A percentile compares a stretch with the other conserved stretches of the same genome.
phyloP scores from a whole-genome alignment of 2,113 vertebrate species.

The Nicator chloris region DNA sequence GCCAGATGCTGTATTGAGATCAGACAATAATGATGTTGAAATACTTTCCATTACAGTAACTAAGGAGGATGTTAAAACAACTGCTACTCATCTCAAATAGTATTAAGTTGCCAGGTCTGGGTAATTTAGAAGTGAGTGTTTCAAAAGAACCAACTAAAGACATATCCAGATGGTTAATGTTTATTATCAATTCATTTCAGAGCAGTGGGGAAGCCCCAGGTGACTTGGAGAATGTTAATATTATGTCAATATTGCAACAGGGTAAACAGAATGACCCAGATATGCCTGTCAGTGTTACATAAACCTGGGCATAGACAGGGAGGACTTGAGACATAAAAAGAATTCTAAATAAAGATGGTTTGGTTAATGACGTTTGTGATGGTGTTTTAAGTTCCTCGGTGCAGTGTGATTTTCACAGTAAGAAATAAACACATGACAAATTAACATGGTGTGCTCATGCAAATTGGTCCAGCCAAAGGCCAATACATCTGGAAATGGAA shows the following conservation, averaged over 20 bases:
- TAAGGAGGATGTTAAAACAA: slow-evolving; percentile 63
- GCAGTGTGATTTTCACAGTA: background rate
- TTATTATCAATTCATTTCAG: background rate
- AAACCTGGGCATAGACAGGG: background rate
- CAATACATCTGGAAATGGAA: background rate
- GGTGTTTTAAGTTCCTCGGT: background rate
- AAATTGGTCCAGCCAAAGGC: background rate
- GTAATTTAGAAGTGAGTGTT: background rate
- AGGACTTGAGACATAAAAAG: background rate
- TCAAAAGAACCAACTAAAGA: slow-evolving; percentile 2
- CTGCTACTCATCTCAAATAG: slow-evolving; percentile 45
- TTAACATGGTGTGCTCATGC: background rate
- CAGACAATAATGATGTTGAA: slow-evolving; percentile 54
- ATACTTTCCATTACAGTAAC: slow-evolving; percentile 66
- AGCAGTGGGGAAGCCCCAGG: slow-evolving; percentile 32
- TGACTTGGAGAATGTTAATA: slow-evolving; percentile 33
- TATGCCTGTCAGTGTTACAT: background rate
- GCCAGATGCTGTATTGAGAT: slow-evolving; percentile 38
- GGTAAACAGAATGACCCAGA: background rate
- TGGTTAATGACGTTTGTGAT: background rate
- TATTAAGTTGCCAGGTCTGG: slow-evolving; percentile 10
- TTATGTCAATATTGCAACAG: slow-evolving; percentile 26
- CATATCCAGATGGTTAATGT: slow-evolving; percentile 30
- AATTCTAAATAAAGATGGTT: background rate
- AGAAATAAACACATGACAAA: background rate